Evolutionary conservation across 2,888 invertebrate species (phyloP), one percentile per base, ranked within the genome.

Genomic region (Boloria euphrosyne): DNA sequence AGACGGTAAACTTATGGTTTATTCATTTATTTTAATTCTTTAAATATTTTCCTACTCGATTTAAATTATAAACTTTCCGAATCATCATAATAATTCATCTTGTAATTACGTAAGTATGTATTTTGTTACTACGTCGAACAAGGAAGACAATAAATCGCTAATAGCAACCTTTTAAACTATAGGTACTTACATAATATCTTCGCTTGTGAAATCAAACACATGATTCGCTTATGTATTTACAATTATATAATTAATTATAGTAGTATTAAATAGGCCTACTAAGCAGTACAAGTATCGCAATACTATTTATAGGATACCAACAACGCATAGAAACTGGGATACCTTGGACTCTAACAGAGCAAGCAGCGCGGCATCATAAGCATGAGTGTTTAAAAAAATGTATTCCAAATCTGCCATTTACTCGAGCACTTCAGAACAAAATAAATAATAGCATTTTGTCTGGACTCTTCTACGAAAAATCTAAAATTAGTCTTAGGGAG

Each of bases 291-390:
- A 3, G 17, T 5, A 60, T 13, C 0, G 10, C 13, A 22, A 14
- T 3, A 46, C 31, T 44, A 31, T 17, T 31, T 58, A 52, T 62
- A 91, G 92, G 91, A 46, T 90, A 78, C 72, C 80, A 87, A 74
- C 80, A 86, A 17, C 85, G 92, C 17, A 75, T 91, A 71, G 83
- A 87, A 75, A 83, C 79, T 0, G 87, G 80, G 3, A 77, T 92
- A 62, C 79, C 85, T 49, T 91, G 89, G 89, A 88, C 84, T n/a
- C 70, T 83, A 3, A 5, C 76, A 46, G 85, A 86, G 71, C 67
- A 75, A 65, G 87, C 83, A 46, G 75, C 76, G 1, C 79, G 83
- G 14, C 71, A 82, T 73, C 89, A 89, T 66, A 85, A 72, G 60
- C 53, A 72, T 59, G 81, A 82, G 69, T 89, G 77, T 75, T 71